Evolutionary conservation across 2,888 invertebrate genomes (phyloP), one percentile per base, ranked within the genome.

Genomic region (Hermaeophaga mercurialis): DNA sequence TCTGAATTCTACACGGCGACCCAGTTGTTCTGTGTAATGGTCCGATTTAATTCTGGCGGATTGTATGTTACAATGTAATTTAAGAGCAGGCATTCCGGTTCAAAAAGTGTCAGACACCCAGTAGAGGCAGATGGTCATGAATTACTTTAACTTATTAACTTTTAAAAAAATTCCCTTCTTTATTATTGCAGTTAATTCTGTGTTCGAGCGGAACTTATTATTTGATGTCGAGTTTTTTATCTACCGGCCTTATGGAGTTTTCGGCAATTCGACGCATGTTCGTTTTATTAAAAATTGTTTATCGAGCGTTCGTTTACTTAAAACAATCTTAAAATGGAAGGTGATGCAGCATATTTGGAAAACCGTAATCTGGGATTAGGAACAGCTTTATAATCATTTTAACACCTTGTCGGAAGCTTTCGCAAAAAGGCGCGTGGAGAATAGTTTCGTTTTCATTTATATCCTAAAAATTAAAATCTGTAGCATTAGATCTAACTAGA

Each of bases 131-230:
- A 54, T 59, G 59, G 55, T 39, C 34, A 19, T 11, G 49, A 8
- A 22, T 33, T 36, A 41, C 44, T 58, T 39, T 11, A 28, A 54
- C 43, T 46, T 53, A 41, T 48, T 46, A 48, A 44, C 47, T 43
- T 53, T 52, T 9, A 47, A 58, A 56, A 50, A 56, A 56, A 52
- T 49, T 53, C 39, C 45, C 56, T 33, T 24, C 45, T 56, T 58
- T 50, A 54, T 58, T 52, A 46, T 46, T 49, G 54, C 54, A 31
- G 54, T 58, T 54, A 50, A 58, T 49, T 38, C 34, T 46, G 41
- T 36, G 31, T 56, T 48, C 33, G 36, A 47, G 41, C 59, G 44
- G 47, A 56, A 38, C 50, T 56, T 56, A 49, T 56, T 56, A 43
- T 54, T 47, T 43, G 54, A 33, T 36, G 34, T 24, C 11, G 12